A percentile compares a stretch with the other conserved stretches of the same genome.
Conservation (phyloP, 1,140 invertebrate species). For the Colletes gigas region DNA sequence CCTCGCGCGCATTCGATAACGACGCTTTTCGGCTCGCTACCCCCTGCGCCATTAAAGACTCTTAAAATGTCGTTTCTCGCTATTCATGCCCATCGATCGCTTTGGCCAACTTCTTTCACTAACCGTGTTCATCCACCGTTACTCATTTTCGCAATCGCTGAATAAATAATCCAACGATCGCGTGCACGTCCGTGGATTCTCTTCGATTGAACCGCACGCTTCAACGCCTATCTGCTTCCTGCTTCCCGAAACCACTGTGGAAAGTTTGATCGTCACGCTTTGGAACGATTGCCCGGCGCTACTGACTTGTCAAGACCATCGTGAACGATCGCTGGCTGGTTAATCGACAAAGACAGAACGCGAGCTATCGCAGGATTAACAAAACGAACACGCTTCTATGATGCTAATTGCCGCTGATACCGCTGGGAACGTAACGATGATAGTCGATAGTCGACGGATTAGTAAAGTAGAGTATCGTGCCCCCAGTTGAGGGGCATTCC, state of each 20-base stretch:
- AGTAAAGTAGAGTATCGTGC: constrained; percentile 66
- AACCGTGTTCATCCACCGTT: not conserved
- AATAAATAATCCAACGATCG: not conserved
- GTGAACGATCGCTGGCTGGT: not conserved
- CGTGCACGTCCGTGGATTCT: not conserved
- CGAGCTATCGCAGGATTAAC: not conserved
- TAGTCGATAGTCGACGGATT: constrained; percentile 17
- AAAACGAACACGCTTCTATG: not conserved
- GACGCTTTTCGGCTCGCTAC: constrained; percentile 20
- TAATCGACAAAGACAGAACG: not conserved
- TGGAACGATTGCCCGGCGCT: not conserved
- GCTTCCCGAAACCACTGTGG: too few species aligned
- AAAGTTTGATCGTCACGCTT: not conserved
- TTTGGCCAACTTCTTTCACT: not conserved
- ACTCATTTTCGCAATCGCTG: not conserved
- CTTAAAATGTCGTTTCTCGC: not conserved
- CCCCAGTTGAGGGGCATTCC: constrained; percentile 76
- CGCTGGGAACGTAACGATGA: constrained; percentile 25
- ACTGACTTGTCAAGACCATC: not conserved
- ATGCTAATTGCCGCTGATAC: constrained; percentile 14
- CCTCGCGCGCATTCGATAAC: not conserved
- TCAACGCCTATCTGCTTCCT: not conserved
- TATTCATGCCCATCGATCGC: not conserved
- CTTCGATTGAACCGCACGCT: not conserved
- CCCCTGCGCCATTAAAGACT: not conserved